Base-by-base conservation (phyloP, 1,140 invertebrate species). In the Anoplophora glabripennis region DNA sequence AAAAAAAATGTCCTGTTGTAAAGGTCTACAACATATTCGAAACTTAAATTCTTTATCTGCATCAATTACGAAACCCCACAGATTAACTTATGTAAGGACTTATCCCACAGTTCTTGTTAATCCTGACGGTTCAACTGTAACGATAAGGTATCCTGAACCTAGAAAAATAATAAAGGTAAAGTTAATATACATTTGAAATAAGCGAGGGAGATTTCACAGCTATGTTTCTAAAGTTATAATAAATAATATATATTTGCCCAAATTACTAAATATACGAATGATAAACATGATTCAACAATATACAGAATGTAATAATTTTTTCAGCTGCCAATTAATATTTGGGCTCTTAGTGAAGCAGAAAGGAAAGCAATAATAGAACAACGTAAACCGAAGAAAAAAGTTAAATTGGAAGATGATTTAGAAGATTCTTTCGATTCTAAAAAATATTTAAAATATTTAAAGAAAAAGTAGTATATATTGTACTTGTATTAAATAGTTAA, bases 61-160 rank as follows among this genome's bases (percentile, higher is more conserved):
- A 17, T 66, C 57, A 45, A 72, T 76, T 35, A 76, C 74, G 12
- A 70, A 64, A 59, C 72, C 72, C 1, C 73, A 75, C 55, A 52
- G 74, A 61, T 48, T 57, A 35, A 69, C 64, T 12, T 76, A 76
- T 56, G 47, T 55, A 10, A 65, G 68, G 41, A 65, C 54, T 10
- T 74, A 53, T 64, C 73, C 71, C 17, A 89, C 89, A 0, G 72
- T 82, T 41, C 68, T 97, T 0, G 86, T 95, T 17, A 77, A 86
- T 28, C 78, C 90, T 1, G 88, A 96, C 83, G 94, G 94, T 46
- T 91, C 92, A 45, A 89, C 86, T 44, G 85, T 91, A 57, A 89
- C 81, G 36, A 87, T 93, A 21, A 79, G 86, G 64, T 93, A 96
- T 73, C 80, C 86, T 59, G 89, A 93, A 76, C 93, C 93, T 7